Conservation (phyloP, 2,113 vertebrate genomes). For the Morone saxatilis region DNA sequence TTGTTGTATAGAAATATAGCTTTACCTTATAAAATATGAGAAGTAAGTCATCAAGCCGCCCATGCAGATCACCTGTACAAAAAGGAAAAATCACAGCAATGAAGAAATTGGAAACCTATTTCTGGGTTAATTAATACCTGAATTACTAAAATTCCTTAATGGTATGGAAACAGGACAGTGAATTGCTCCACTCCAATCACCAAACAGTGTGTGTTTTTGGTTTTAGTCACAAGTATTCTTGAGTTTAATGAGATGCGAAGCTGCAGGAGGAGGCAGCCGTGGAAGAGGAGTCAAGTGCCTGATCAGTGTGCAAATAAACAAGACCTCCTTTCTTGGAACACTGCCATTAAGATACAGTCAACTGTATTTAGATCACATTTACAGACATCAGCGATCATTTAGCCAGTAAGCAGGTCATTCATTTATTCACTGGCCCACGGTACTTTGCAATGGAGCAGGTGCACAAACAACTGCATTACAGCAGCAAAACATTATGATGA, state of each 20-base stretch:
- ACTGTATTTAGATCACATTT: slow-evolving; percentile 40
- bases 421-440: background rate
- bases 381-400: slow-evolving; percentile 33
- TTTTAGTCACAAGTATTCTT: slow-evolving; percentile 60
- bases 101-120: background rate
- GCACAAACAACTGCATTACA: background rate
- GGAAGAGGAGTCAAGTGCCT: slow-evolving; percentile 70
- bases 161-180: background rate
- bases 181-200: background rate
- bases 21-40: slow-evolving; percentile 98
- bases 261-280: slow-evolving; percentile 40
- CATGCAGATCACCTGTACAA: slow-evolving; percentile 93
- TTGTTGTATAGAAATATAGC: background rate
- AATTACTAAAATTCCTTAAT: background rate
- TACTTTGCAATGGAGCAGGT: background rate
- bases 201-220: slow-evolving; percentile 31
- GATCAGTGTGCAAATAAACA: slow-evolving; percentile 75
- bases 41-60: slow-evolving; percentile 94
- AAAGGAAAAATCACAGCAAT: slow-evolving; percentile 23
- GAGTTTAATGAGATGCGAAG: slow-evolving; percentile 68
- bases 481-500: background rate
- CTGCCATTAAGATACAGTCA: slow-evolving; percentile 42
- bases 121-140: background rate
- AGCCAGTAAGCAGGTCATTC: slow-evolving; percentile 8
- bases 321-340: slow-evolving; percentile 43